A percentile compares a stretch with the other conserved stretches of the same genome.
These are phyloP conservation scores for Cheilosia scutellata DNA, from an alignment of 2,888 invertebrate genomes.

Conservation along the genomic window DNA sequence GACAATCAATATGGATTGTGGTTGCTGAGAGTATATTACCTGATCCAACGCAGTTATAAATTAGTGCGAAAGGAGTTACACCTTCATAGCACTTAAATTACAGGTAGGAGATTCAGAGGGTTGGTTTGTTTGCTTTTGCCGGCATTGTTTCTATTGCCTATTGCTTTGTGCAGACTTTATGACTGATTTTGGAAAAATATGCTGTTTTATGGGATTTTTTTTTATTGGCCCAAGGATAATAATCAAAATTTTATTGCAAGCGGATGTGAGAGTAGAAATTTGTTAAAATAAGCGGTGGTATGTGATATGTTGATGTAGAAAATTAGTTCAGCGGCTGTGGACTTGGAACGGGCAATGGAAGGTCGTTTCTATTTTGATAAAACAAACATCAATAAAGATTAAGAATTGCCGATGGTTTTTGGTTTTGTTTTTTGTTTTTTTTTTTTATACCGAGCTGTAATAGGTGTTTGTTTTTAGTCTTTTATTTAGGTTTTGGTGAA, in stretches of 20 bases:
- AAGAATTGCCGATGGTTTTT: slow-evolving; percentile 3
- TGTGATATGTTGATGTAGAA: slow-evolving; percentile 28
- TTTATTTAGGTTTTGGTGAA: background rate
- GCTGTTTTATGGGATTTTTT: slow-evolving; percentile 56
- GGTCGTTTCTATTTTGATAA: slow-evolving; percentile 33
- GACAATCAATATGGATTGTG: slow-evolving; percentile 19
- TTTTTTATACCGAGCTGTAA: too few relatives aligned
- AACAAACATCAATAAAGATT: slow-evolving; percentile 66
- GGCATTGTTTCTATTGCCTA: slow-evolving; percentile 53
- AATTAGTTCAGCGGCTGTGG: slow-evolving; percentile 27
- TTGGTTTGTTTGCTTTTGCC: slow-evolving; percentile 70
- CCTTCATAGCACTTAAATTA: slow-evolving; percentile 52
- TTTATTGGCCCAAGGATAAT: slow-evolving; percentile 60
- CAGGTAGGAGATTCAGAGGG: slow-evolving; percentile 68
- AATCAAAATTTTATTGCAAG: slow-evolving; percentile 69
- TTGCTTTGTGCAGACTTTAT: slow-evolving; percentile 56
- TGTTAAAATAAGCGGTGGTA: slow-evolving; percentile 39
- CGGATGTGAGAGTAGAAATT: slow-evolving; percentile 53
- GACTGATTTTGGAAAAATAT: slow-evolving; percentile 65
- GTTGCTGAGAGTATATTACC: slow-evolving; percentile 12
- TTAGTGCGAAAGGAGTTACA: slow-evolving; percentile 74
- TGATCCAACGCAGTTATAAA: slow-evolving; percentile 12
- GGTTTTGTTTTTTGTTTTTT: background rate
- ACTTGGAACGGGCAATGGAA: slow-evolving; percentile 19
- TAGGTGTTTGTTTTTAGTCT: slow-evolving; percentile 13